These are phyloP conservation scores for Diadumene lineata DNA, from an alignment of 92 coral and sea anemone genomes.

Conservation along the genomic window DNA sequence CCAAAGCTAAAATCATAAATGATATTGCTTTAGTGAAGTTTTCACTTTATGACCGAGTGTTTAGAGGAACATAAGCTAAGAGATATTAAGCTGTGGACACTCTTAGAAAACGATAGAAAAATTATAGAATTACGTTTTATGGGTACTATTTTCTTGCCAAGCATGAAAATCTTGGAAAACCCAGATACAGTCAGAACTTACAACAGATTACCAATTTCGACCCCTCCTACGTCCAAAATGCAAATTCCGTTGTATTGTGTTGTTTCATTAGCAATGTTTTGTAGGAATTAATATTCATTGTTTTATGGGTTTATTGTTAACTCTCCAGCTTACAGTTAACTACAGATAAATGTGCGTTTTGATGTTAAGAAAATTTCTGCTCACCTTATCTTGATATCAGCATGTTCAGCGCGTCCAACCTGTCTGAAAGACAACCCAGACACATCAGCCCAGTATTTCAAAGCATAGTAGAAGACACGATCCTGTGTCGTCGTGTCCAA, in stretches of 20 bases:
- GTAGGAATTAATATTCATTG: too few species aligned
- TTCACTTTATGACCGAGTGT: too few species aligned
- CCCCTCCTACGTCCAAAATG: not conserved
- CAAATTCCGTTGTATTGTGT: not conserved
- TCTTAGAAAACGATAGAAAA: too few species aligned
- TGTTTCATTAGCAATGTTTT: not conserved
- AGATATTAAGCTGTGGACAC: too few species aligned
- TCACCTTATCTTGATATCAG: slow-evolving; percentile 73
- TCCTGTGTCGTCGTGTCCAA: slow-evolving; percentile 44
- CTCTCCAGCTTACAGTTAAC: not conserved
- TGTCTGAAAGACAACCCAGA: slow-evolving; percentile 60
- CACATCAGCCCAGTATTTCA: slow-evolving; percentile 73
- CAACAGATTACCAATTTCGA: not conserved
- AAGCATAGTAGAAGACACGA: slow-evolving; percentile 52
- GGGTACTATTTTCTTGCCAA: too few species aligned
- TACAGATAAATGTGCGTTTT: not conserved
- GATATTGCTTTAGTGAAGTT: not conserved
- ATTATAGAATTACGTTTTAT: too few species aligned
- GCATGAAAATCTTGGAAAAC: too few species aligned
- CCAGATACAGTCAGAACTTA: too few species aligned
- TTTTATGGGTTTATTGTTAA: not conserved
- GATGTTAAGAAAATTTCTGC: not conserved
- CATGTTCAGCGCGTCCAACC: slow-evolving; percentile 26
- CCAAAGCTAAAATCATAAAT: slow-evolving; percentile 29
- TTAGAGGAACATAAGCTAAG: too few species aligned